These are phyloP conservation scores for Drosophila arawakana DNA, from an alignment of 1,140 invertebrate species.

Conservation along the genomic window DNA sequence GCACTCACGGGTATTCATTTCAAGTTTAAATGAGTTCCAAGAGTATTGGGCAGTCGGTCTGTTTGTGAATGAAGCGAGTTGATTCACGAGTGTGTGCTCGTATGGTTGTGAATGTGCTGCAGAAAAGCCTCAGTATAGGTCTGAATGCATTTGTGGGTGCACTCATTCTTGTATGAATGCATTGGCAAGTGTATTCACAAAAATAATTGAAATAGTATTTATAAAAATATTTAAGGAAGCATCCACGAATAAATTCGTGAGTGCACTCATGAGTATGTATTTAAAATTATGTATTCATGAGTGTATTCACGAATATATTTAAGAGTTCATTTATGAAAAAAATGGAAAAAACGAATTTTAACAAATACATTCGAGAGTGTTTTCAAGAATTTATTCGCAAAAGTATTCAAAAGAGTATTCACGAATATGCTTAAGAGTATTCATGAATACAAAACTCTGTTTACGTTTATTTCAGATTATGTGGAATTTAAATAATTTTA, in stretches of 20 bases:
- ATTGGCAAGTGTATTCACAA: slow-evolving; percentile 1
- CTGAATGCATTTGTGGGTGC: neutral
- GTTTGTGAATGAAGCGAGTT: neutral
- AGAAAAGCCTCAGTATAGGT: neutral
- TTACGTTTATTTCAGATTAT: too few relatives aligned
- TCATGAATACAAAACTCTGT: too few relatives aligned
- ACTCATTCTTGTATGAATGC: neutral
- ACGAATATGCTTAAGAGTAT: too few relatives aligned
- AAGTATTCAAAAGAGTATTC: too few relatives aligned
- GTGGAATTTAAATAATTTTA: too few relatives aligned
- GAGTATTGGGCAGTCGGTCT: neutral
- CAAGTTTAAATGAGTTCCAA: slow-evolving; percentile 1
- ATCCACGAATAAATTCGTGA: neutral
- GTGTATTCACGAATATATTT: slow-evolving; percentile 1
- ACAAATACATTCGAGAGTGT: too few relatives aligned
- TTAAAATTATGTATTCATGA: neutral
- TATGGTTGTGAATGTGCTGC: too few relatives aligned
- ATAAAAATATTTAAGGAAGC: too few relatives aligned
- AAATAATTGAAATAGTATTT: neutral
- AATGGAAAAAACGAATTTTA: too few relatives aligned
- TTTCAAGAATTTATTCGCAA: too few relatives aligned
- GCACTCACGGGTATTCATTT: neutral
- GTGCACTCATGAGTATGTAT: neutral
- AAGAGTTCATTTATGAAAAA: too few relatives aligned
- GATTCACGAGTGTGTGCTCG: neutral